Percentiles rank a stretch among this genome's conserved stretches.
phyloP scores from a whole-genome alignment of 1,140 invertebrate genomes.

The Saxidomus purpurata region DNA sequence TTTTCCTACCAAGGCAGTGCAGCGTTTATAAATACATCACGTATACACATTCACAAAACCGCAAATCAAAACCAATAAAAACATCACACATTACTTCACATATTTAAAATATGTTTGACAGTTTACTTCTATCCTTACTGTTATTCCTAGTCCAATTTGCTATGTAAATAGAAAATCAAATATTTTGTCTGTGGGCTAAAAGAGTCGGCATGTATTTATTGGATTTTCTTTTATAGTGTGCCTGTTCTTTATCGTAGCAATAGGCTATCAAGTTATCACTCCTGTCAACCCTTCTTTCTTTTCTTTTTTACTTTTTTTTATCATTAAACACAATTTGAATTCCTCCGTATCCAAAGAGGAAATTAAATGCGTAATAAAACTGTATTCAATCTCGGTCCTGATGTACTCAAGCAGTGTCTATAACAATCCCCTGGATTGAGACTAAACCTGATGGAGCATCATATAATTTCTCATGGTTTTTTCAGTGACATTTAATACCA shows the following conservation, averaged over 20 bases:
- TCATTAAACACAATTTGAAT: constrained; percentile 13
- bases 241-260: neutral
- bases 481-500: neutral
- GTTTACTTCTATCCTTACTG: neutral
- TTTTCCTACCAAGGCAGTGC: neutral
- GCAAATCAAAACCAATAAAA: neutral
- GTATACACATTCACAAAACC: neutral
- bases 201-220: constrained; percentile 33
- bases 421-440: neutral
- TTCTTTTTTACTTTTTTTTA: constrained; percentile 1
- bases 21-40: neutral
- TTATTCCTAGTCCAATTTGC: neutral
- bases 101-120: constrained; percentile 1
- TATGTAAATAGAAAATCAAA: constrained; percentile 60
- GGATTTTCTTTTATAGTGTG: constrained; percentile 10
- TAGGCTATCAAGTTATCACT: constrained; percentile 3
- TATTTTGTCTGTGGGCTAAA: constrained; percentile 32
- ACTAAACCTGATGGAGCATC: neutral
- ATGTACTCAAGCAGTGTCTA: neutral
- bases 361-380: constrained; percentile 14
- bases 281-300: neutral
- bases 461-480: neutral
- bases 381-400: neutral
- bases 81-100: neutral
- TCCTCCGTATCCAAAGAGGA: constrained; percentile 19